Conservation (phyloP, 1,140 invertebrate species). For the Penaeus japonicus region DNA sequence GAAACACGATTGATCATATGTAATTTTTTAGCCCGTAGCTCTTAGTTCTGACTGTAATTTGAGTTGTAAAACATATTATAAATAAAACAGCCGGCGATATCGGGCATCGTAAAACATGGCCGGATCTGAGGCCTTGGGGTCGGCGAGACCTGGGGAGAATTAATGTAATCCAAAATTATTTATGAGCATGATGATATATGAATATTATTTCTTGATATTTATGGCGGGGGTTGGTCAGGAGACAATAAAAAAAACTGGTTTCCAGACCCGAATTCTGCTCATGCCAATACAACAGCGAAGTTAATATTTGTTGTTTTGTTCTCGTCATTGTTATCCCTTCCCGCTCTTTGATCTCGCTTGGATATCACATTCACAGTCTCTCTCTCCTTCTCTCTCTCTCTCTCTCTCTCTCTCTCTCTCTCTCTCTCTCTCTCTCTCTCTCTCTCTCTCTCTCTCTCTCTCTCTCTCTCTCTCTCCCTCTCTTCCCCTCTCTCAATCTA, state of each 20-base stretch:
- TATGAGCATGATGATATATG: constrained; percentile 51
- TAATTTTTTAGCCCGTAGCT: constrained; percentile 56
- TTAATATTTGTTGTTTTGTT: neutral
- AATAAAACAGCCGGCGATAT: constrained; percentile 46
- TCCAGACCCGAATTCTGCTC: constrained; percentile 28
- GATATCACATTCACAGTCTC: neutral
- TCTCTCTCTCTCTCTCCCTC: neutral
- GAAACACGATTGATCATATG: constrained; percentile 53
- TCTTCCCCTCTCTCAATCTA: neutral
- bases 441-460: neutral
- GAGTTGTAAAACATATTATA: constrained; percentile 56
- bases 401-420: neutral
- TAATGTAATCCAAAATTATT: constrained; percentile 54
- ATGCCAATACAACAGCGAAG: neutral
- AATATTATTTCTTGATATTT: constrained; percentile 56
- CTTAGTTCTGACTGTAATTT: constrained; percentile 55
- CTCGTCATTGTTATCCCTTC: neutral
- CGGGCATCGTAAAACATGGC: constrained; percentile 23
- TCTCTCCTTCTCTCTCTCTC: no score
- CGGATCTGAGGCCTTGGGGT: constrained; percentile 11
- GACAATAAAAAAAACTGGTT: constrained; percentile 48
- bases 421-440: neutral
- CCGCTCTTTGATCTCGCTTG: neutral
- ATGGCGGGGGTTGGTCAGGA: constrained; percentile 33
- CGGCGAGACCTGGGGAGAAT: constrained; percentile 16